phyloP scores from a whole-genome alignment of 2,113 vertebrate species.

The Macrotus californicus region DNA sequence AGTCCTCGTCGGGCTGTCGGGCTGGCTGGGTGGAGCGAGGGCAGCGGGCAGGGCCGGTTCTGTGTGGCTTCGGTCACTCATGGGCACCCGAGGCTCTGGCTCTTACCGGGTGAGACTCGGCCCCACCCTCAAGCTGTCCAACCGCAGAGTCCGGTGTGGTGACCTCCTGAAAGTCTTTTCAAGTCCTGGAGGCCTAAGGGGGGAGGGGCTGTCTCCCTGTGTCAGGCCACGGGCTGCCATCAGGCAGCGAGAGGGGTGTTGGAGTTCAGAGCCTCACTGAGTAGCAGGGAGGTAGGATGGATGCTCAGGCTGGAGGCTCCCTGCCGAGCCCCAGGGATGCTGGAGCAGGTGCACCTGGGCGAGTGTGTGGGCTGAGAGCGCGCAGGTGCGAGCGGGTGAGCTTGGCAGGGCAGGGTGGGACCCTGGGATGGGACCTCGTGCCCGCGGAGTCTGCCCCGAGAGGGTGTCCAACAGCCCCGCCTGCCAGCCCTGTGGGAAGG shows the following conservation, averaged over 20 bases:
- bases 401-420: not conserved
- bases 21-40: not conserved
- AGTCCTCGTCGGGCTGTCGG: conserved; percentile 66
- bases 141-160: not conserved
- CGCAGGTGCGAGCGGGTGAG: not conserved
- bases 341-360: not conserved
- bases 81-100: not conserved
- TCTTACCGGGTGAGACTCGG: rapidly evolving
- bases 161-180: not conserved
- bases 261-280: not conserved
- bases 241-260: not conserved
- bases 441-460: rapidly evolving
- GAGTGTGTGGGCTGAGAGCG: too few species aligned
- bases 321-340: too few species aligned
- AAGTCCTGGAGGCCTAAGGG: not conserved
- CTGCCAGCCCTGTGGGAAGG: not conserved
- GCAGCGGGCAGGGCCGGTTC: not conserved
- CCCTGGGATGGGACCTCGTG: not conserved
- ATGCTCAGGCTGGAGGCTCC: not conserved
- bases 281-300: not conserved
- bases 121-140: not conserved
- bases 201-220: not conserved
- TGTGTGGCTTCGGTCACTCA: too few species aligned
- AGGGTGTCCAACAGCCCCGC: not conserved
- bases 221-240: too few species aligned